Evolutionary conservation across 2,797 vertebrate genomes (phyloP), one percentile per base, ranked within the genome.

Genomic region (Antrozous pallidus): DNA sequence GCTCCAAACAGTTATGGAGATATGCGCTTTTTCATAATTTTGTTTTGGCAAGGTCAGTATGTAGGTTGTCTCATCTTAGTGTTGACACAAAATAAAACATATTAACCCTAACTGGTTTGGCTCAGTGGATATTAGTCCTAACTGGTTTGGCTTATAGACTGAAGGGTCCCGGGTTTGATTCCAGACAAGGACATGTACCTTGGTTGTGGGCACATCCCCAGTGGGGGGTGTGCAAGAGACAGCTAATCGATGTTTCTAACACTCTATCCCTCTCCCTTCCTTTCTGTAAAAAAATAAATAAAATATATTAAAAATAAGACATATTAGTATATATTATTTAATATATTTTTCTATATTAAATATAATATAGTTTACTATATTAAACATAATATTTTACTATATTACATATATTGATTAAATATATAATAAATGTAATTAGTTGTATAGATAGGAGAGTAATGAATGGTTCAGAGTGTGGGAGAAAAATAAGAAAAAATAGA

Each of bases 401-500:
- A 20, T 74, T 74, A 74, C 54, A 56, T 79, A 69, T 69, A 79
- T 79, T 77, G 2, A 63, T 47, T 10, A 85, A 24, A 26, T 40
- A 42, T 54, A 56, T 79, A 49, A 26, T n/a, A 33, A 18, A 47
- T 51, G 74, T 84, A 80, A 38, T 79, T 58, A 71, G 75, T 79
- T 67, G 3, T 63, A 24, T 87, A 79, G 28, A 24, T 90, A 47
- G 51, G 14, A 89, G 22, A 80, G 16, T 75, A 70, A 78, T 74
- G 38, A 70, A 78, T 79, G 38, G 42, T 88, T 85, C 47, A 82
- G 42, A 69, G 9, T 75, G 0, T 79, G 31, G 40, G 8, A 71
- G 75, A 10, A 61, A 85, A 93, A 36, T 91, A 26, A 73, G 69
- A 74, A 78, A 89, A 79, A 78, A 86, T 28, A 75, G 77, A 88